Evolutionary conservation across 1,140 invertebrate genomes (phyloP).

Genomic region (Artemia franciscana): DNA sequence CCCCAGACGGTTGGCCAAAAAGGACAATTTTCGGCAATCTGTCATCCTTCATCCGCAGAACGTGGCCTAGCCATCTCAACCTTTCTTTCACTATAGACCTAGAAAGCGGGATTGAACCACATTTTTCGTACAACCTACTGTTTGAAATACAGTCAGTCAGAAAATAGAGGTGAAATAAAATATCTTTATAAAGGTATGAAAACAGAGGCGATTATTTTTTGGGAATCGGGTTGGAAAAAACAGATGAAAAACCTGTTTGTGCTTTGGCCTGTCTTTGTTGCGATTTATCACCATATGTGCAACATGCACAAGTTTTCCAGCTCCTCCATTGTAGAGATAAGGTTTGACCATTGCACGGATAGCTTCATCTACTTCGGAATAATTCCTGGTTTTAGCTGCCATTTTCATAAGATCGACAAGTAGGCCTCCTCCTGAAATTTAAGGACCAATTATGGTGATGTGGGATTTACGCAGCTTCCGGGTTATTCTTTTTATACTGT

Average conservation of each 20-base stretch:
- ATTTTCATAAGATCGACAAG: constrained; percentile 82
- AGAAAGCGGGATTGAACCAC: too few species aligned
- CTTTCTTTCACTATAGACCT: too few species aligned
- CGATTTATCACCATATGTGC: constrained; percentile 59
- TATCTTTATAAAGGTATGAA: too few species aligned
- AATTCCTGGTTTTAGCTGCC: constrained; percentile 64
- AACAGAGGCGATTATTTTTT: too few species aligned
- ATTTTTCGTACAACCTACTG: too few species aligned
- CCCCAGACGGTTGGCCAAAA: too few species aligned
- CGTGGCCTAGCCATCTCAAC: too few species aligned
- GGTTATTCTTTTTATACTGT: neutral
- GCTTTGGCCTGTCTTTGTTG: constrained; percentile 56
- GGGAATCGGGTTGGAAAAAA: too few species aligned
- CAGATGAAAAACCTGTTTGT: constrained; percentile 62
- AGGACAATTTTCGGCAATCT: too few species aligned
- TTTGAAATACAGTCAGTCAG: too few species aligned
- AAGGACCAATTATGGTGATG: neutral
- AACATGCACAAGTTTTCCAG: constrained; percentile 66
- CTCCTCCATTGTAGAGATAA: constrained; percentile 78
- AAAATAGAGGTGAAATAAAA: too few species aligned
- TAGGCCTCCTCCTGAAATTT: constrained; percentile 53
- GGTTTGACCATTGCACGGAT: constrained; percentile 72
- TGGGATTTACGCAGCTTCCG: neutral
- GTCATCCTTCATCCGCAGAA: too few species aligned
- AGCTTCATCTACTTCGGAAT: constrained; percentile 62